phyloP scores from a whole-genome alignment of 2,888 invertebrate species.

The Coelopa pilipes region DNA sequence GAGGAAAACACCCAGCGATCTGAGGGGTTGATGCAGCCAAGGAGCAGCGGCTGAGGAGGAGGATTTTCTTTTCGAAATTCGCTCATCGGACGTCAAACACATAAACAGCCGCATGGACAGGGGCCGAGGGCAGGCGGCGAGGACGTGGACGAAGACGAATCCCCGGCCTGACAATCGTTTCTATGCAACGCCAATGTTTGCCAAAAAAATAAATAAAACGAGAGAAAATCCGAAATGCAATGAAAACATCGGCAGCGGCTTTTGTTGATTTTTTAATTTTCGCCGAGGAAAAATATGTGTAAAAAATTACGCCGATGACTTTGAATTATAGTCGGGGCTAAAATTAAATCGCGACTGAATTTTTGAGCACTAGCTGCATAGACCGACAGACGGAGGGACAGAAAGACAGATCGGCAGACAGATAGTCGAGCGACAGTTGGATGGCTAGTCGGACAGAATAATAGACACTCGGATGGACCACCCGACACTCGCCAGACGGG shows the following conservation, averaged over 20 bases:
- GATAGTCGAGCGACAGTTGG: neutral
- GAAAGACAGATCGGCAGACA: neutral
- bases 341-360: constrained; percentile 48
- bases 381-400: constrained; percentile 15
- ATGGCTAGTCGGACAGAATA: neutral
- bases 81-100: neutral
- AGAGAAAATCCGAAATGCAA: constrained; percentile 17
- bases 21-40: neutral
- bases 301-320: constrained; percentile 60
- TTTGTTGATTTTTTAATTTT: constrained; percentile 3
- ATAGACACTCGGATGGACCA: constrained; percentile 7
- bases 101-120: neutral
- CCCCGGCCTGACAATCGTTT: constrained; percentile 41
- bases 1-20: no score
- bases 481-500: constrained; percentile 5
- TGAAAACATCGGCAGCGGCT: neutral
- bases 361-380: constrained; percentile 5
- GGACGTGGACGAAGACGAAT: constrained; percentile 32
- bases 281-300: constrained; percentile 26
- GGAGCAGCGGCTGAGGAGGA: neutral
- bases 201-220: constrained; percentile 40
- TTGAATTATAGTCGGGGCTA: constrained; percentile 59
- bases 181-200: constrained; percentile 39
- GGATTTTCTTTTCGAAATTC: neutral
- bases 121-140: neutral